Evolutionary conservation across 2,797 vertebrate species (phyloP).

Genomic region (Poeciliopsis presidionis): DNA sequence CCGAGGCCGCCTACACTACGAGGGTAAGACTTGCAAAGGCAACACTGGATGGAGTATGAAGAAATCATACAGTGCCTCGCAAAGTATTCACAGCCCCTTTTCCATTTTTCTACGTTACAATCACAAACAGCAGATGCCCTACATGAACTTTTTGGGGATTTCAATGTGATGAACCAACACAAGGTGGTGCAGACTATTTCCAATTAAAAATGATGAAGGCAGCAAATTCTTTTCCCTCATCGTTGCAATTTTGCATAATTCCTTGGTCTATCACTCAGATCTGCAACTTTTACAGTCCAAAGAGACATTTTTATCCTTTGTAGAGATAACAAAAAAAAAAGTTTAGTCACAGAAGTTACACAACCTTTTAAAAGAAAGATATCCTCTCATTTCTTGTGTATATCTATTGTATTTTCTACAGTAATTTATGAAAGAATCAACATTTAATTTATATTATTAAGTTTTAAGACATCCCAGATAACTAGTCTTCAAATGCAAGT

Average conservation of each 20-base stretch:
- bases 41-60: background rate
- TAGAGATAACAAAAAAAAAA: too few relatives aligned
- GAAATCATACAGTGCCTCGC: background rate
- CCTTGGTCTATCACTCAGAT: background rate
- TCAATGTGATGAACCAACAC: background rate
- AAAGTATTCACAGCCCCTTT: background rate
- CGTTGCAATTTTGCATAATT: background rate
- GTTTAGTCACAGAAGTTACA: too few relatives aligned
- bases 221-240: background rate
- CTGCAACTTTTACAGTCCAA: too few relatives aligned
- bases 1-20: conserved; percentile 81
- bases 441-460: too few relatives aligned
- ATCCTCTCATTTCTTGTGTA: too few relatives aligned
- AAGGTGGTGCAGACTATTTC: background rate
- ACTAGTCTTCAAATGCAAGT: too few relatives aligned
- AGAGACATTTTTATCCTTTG: too few relatives aligned
- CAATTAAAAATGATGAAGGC: background rate
- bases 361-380: too few relatives aligned
- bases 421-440: too few relatives aligned
- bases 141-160: background rate
- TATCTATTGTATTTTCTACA: too few relatives aligned
- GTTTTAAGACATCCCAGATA: too few relatives aligned
- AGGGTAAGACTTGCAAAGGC: conserved; percentile 67
- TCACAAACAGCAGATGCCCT: background rate
- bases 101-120: background rate